These are phyloP conservation scores for Lepus americanus DNA, from an alignment of 2,113 vertebrate genomes.

Conservation along the genomic window DNA sequence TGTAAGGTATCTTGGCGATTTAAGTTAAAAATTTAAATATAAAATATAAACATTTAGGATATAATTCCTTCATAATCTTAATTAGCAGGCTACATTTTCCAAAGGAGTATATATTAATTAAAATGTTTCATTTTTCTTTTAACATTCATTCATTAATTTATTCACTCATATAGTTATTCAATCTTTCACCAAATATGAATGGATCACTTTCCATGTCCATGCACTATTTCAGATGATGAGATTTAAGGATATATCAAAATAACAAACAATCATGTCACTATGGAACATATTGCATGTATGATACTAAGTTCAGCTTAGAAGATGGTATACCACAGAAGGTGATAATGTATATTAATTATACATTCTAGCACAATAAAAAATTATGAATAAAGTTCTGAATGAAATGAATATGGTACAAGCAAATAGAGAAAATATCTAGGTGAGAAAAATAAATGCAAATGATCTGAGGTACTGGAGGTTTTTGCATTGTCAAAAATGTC, in stretches of 20 bases:
- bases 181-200: background rate
- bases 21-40: conserved; percentile 21
- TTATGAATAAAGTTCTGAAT: background rate
- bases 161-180: background rate
- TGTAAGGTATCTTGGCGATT: background rate
- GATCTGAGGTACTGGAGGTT: background rate
- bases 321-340: background rate
- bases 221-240: background rate
- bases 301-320: background rate
- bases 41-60: background rate
- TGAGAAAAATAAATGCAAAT: background rate
- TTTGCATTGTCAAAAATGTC: background rate
- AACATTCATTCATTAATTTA: background rate
- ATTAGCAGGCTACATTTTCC: background rate
- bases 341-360: background rate
- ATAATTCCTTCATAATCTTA: background rate
- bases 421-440: background rate
- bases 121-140: background rate
- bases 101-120: background rate
- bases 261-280: background rate
- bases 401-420: background rate
- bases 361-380: background rate
- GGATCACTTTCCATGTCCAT: background rate
- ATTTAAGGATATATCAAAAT: background rate
- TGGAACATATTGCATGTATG: background rate